A percentile compares a stretch with the other conserved stretches of the same genome.
These are phyloP conservation scores for Drosophila jambulina DNA, from an alignment of 1,140 invertebrate genomes.

Conservation along the genomic window DNA sequence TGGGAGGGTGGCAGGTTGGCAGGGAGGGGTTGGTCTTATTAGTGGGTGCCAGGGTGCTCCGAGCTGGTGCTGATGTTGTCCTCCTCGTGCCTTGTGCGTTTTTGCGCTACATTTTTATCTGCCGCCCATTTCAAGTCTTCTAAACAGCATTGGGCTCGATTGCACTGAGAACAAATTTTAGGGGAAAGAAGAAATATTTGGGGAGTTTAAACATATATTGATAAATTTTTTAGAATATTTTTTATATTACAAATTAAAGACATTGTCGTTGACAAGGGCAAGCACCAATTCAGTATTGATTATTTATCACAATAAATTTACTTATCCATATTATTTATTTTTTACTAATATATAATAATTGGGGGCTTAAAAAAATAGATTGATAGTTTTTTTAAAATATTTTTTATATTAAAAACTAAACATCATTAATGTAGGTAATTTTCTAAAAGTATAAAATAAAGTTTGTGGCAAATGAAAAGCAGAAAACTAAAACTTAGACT, in stretches of 20 bases:
- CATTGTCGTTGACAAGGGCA: too few species aligned
- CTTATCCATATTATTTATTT: too few species aligned
- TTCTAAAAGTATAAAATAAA: too few species aligned
- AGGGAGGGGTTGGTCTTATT: constrained; percentile 10
- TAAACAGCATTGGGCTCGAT: constrained; percentile 59
- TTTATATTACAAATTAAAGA: too few species aligned
- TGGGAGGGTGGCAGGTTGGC: not conserved
- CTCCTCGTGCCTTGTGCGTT: constrained; percentile 5
- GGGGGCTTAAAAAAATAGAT: too few species aligned
- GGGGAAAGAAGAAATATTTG: not conserved
- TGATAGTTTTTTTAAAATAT: too few species aligned
- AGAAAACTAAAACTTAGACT: too few species aligned
- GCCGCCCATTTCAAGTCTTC: constrained; percentile 72
- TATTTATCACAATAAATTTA: not conserved
- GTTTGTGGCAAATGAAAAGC: too few species aligned
- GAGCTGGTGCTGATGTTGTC: constrained; percentile 19
- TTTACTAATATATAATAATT: too few species aligned
- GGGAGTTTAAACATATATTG: not conserved
- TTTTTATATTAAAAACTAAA: too few species aligned
- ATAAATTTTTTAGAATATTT: not conserved
- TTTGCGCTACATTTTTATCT: constrained; percentile 65
- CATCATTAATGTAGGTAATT: too few species aligned
- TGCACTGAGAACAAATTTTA: not conserved
- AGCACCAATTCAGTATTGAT: not conserved
- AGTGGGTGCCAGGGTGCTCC: constrained; percentile 18